These are phyloP conservation scores for Centruroides sculpturatus DNA, from an alignment of 1,140 invertebrate species.

Conservation along the genomic window DNA sequence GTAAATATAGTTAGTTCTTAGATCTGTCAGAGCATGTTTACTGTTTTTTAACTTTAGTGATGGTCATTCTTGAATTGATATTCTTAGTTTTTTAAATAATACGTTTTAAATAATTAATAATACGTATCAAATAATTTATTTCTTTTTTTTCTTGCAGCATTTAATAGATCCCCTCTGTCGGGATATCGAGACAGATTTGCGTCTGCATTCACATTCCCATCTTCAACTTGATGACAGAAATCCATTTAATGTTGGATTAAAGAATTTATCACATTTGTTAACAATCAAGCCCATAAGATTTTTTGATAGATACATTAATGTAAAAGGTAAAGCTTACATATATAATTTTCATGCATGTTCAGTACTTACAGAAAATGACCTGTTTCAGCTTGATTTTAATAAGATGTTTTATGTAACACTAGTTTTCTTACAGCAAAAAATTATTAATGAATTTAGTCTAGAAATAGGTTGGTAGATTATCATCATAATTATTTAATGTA, in stretches of 20 bases:
- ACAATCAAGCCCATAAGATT: conserved; percentile 35
- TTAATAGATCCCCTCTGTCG: conserved; percentile 61
- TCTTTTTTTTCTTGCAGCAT: conserved; percentile 18
- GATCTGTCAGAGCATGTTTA: too few relatives aligned
- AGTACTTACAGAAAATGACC: too few relatives aligned
- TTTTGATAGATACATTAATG: conserved; percentile 32
- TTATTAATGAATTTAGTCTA: too few relatives aligned
- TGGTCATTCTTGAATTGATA: too few relatives aligned
- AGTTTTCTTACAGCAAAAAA: too few relatives aligned
- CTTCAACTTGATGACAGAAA: conserved; percentile 65
- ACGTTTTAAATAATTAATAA: conserved; percentile 1
- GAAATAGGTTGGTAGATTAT: too few relatives aligned
- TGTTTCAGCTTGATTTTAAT: too few relatives aligned
- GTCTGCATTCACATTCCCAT: conserved; percentile 78
- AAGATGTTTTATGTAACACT: too few relatives aligned
- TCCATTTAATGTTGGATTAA: conserved; percentile 46
- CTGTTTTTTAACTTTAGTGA: too few relatives aligned
- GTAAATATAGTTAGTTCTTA: too few relatives aligned
- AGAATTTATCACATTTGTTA: conserved; percentile 38
- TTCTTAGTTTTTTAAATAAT: conserved; percentile 3
- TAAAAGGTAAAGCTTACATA: conserved; percentile 25
- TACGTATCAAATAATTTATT: neutral
- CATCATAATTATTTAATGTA: too few relatives aligned
- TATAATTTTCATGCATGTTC: too few relatives aligned
- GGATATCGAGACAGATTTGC: conserved; percentile 76